Conservation (phyloP, 2,113 vertebrate genomes). For the Mandrillus leucophaeus region DNA sequence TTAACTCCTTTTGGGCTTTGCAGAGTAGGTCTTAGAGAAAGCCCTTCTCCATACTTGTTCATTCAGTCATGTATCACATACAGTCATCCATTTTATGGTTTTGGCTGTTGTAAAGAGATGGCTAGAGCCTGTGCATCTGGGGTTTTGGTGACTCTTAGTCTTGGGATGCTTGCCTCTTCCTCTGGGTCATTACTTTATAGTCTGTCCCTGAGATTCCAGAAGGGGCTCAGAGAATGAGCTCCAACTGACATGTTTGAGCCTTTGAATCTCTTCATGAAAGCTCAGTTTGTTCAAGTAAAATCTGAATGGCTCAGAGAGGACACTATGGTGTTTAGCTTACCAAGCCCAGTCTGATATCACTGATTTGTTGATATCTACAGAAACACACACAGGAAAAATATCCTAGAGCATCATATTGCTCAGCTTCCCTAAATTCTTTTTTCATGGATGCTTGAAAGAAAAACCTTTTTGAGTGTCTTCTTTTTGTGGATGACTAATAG, state of each 20-base stretch:
- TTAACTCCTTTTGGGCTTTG: background rate
- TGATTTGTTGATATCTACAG: background rate
- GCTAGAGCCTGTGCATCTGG: background rate
- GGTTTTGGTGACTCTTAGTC: background rate
- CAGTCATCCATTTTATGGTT: background rate
- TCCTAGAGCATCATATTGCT: background rate
- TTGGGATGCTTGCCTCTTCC: background rate
- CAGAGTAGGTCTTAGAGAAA: background rate
- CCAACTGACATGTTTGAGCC: slow-evolving; percentile 5
- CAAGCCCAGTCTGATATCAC: background rate
- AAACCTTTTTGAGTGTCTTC: background rate
- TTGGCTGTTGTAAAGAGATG: background rate
- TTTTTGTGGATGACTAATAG: background rate
- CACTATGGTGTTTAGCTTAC: background rate
- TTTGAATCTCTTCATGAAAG: slow-evolving; percentile 48
- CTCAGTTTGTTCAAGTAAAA: slow-evolving; percentile 32
- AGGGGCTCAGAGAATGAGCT: background rate
- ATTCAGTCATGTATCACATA: background rate
- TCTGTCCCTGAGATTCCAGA: background rate
- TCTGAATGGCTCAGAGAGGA: slow-evolving; percentile 11
- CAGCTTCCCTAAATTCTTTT: slow-evolving; percentile 11
- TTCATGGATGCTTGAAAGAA: background rate
- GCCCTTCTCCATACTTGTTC: background rate
- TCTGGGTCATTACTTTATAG: background rate
- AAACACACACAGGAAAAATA: background rate